These are phyloP conservation scores for Umimayanthus chanpuru DNA, from an alignment of 92 coral and sea anemone genomes.

Conservation along the genomic window DNA sequence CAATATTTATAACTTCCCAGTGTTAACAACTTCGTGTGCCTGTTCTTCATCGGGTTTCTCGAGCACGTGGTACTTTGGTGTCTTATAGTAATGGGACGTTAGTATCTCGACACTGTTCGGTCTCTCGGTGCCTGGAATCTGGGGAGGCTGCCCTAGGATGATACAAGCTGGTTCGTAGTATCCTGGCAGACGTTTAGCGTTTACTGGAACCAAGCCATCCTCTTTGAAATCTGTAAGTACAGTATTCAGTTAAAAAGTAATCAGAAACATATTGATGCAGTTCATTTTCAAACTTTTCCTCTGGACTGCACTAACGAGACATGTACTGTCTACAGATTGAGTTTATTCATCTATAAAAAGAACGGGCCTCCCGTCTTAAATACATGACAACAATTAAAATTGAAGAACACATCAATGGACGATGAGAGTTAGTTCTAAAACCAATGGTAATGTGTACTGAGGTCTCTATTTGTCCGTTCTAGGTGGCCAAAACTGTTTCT, in stretches of 20 bases:
- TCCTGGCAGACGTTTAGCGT: constrained; percentile 23
- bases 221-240: constrained; percentile 8
- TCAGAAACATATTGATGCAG: no score
- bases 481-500: no score
- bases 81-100: background rate
- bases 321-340: no score
- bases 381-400: no score
- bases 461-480: no score
- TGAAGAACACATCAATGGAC: background rate
- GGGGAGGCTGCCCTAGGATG: constrained; percentile 8
- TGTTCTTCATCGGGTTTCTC: background rate
- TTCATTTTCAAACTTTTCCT: background rate
- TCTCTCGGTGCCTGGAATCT: background rate
- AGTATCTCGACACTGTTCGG: background rate
- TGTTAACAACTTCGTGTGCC: background rate
- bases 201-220: constrained; percentile 35
- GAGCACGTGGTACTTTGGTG: constrained; percentile 22
- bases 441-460: no score
- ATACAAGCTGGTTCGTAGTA: constrained; percentile 43
- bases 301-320: background rate
- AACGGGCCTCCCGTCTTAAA: background rate
- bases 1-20: background rate
- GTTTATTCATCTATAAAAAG: no score
- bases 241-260: background rate
- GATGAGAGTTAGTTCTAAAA: no score